Evolutionary conservation across 2,113 vertebrate genomes (phyloP).

Genomic region (Misgurnus anguillicaudatus): DNA sequence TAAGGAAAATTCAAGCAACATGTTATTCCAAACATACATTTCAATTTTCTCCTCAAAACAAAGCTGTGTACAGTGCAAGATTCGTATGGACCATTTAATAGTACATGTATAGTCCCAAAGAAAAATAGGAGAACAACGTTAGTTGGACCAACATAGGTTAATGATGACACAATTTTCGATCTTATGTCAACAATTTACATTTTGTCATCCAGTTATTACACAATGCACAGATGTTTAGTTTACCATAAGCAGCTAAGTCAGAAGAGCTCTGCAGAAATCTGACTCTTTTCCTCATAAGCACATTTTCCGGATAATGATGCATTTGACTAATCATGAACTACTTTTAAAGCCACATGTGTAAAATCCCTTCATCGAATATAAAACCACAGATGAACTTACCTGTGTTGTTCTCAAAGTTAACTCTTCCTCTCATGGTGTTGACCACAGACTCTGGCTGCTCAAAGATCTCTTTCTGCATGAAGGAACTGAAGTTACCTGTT

Average conservation of each 20-base stretch:
- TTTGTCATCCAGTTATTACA: background rate
- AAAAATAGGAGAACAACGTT: too few species aligned
- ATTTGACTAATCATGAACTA: background rate
- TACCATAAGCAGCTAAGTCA: too few species aligned
- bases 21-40: background rate
- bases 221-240: too few species aligned
- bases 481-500: conserved; percentile 95
- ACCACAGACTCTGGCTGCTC: conserved; percentile 98
- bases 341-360: background rate
- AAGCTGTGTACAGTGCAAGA: too few species aligned
- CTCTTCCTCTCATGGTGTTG: conserved; percentile 97
- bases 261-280: background rate
- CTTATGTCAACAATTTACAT: background rate
- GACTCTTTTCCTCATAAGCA: background rate
- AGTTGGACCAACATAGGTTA: too few species aligned
- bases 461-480: conserved; percentile 99
- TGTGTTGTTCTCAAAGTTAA: conserved; percentile 96
- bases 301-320: background rate
- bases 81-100: background rate
- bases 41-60: background rate
- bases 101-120: too few species aligned
- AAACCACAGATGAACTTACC: conserved; percentile 72
- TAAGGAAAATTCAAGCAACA: background rate
- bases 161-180: too few species aligned
- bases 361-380: background rate